A percentile compares a stretch with the other conserved stretches of the same genome.
Evolutionary conservation across 2,797 vertebrate genomes (phyloP).

Genomic region (Periparus ater): DNA sequence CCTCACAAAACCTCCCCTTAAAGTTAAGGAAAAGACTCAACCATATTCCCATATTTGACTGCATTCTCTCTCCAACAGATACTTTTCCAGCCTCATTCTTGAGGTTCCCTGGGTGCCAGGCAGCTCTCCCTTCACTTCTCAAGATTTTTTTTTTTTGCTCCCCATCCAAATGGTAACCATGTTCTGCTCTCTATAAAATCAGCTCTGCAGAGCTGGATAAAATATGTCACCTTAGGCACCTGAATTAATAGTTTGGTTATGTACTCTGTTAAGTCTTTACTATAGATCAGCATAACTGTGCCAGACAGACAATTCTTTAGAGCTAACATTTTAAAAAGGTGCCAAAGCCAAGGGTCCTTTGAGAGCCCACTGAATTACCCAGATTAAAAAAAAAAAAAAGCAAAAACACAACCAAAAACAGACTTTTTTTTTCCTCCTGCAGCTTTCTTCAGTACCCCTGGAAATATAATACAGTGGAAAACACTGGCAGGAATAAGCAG

Average conservation of each 20-base stretch:
- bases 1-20: neutral
- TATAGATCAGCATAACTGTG: constrained; percentile 69
- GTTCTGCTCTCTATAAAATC: constrained; percentile 53
- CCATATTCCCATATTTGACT: neutral
- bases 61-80: neutral
- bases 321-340: constrained; percentile 69
- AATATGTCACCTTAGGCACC: constrained; percentile 68
- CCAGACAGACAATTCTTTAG: constrained; percentile 71
- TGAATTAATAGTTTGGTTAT: constrained; percentile 76
- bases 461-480: constrained; percentile 59
- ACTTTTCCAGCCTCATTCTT: constrained; percentile 30
- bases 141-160: neutral
- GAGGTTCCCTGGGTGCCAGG: neutral
- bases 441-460: constrained; percentile 21
- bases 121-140: neutral
- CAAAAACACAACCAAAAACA: neutral
- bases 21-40: neutral
- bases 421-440: neutral
- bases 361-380: constrained; percentile 58
- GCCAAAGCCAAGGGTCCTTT: constrained; percentile 48
- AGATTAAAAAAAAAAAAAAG: neutral
- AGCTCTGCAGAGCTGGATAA: constrained; percentile 49
- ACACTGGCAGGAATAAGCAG: constrained; percentile 72
- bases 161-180: neutral
- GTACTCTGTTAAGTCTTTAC: constrained; percentile 69